Conservation (phyloP, 1,140 invertebrate genomes). For the Drosophila chauvacae region DNA sequence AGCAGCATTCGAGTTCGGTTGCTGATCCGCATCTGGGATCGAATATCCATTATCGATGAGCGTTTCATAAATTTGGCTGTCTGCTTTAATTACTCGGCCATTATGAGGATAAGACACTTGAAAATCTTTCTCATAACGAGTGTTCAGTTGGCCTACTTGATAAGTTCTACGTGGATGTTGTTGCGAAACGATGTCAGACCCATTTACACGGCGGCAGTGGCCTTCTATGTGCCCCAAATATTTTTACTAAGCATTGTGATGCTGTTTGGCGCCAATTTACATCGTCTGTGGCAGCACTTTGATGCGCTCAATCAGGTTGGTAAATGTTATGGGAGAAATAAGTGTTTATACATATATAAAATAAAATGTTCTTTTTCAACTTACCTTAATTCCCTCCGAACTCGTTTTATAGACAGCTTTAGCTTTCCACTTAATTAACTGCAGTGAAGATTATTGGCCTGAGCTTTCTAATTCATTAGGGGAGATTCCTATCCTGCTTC, state of each 20-base stretch:
- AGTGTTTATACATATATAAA: no score
- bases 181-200: conserved; percentile 68
- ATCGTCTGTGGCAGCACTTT: conserved; percentile 77
- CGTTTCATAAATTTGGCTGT: conserved; percentile 65
- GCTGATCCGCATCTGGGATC: conserved; percentile 60
- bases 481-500: conserved; percentile 10
- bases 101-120: conserved; percentile 61
- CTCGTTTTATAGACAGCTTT: background rate
- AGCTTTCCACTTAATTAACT: conserved; percentile 27
- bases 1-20: conserved; percentile 55
- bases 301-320: conserved; percentile 66
- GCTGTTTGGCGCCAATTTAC: conserved; percentile 65
- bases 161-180: conserved; percentile 67
- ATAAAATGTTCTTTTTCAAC: background rate
- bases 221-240: conserved; percentile 77
- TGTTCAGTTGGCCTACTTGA: conserved; percentile 65
- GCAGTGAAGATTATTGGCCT: background rate
- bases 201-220: conserved; percentile 68
- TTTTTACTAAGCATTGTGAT: conserved; percentile 75
- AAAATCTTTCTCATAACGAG: conserved; percentile 57
- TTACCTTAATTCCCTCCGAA: background rate
- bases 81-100: conserved; percentile 65
- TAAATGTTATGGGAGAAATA: background rate
- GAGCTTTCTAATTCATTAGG: conserved; percentile 20
- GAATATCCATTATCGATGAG: conserved; percentile 59